Base-by-base conservation (phyloP, 2,888 invertebrate species). In the Pachydiplax longipennis region DNA sequence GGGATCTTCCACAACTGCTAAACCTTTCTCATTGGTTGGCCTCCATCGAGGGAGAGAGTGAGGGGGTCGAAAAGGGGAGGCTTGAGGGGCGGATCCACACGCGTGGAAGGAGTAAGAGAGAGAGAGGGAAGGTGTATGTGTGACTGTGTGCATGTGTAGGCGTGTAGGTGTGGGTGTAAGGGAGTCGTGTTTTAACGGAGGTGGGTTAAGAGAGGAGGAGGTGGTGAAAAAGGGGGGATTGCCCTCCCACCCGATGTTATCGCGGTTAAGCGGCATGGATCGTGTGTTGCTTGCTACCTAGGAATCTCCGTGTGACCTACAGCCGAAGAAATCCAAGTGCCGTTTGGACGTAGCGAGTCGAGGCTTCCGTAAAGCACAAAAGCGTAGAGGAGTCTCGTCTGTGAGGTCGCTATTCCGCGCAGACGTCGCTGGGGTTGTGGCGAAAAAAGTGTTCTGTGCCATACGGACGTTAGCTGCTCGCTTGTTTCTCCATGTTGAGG, bases 221-320 rank as follows among this genome's bases (percentile, higher is more conserved):
- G 80, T 10, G 35, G 25, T 53, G 37, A 5, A 37, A 37, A 37
- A 37, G 37, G 44, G 44, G 83, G 35, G 58, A 58, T 58, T 58
- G 58, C 35, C 83, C 58, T 58, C 58, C 58, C 53, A 83, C 83
- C 83, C 83, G 65, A 65, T 65, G 65, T 65, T 65, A 65, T 65
- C 65, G 65, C n/a, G 65, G 65, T 31, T 73, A 73, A 73, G 73
- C 73, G 31, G 73, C 73, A 73, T 73, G 73, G 73, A 73, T 73
- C 73, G 73, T 73, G 73, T 73, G 73, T 73, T 73, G 73, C 73
- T 73, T 31, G 73, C 31, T 73, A 22, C 73, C 73, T 73, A 73
- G 73, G 25, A 73, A 73, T 73, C 73, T 73, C 25, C 73, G 73
- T 31, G 73, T 73, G 73, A 73, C 73, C 73, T 73, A 73, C 73